Evolutionary conservation across 2,797 vertebrate genomes (phyloP), one percentile per base, ranked within the genome.

Genomic region (Aeoliscus strigatus): DNA sequence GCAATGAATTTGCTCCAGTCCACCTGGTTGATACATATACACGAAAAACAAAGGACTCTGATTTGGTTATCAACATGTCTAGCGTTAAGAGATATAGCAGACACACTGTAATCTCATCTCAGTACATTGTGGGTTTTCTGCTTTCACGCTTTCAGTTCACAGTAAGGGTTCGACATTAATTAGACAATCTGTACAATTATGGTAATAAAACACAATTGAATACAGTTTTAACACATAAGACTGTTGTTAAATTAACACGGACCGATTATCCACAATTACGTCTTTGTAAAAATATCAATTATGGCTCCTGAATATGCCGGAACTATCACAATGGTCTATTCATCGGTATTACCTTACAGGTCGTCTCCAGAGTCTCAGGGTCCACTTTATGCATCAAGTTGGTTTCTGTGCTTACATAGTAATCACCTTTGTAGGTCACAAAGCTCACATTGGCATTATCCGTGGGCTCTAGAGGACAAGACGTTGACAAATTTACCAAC

Each of bases 1-100:
- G 89, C 93, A 42, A 95, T 63, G 6, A 93, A 93, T 54, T 91
- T 90, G 70, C 71, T 92, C 94, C 93, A 96, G 70, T 96, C 84
- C 18, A 96, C 91, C 94, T 97, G 6, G 40, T 71, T 51, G 4
- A 28, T 33, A 29, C 12, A 53, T 25, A 50, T 9, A 6, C 6
- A 36, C 2, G 0, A 27, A 24, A 8, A 12, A 6, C 13, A 25
- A 8, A 7, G 4, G 18, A 21, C 3, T 21, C 3, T 21, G 18
- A 21, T 21, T 6, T 21, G n/a, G n/a, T 21, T 21, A 6, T 21
- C 18, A 21, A 21, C n/a, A n/a, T n/a, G n/a, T n/a, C n/a, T n/a
- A n/a, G n/a, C n/a, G n/a, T n/a, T n/a, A n/a, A n/a, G n/a, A n/a
- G n/a, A n/a, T n/a, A n/a, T n/a, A n/a, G n/a, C n/a, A n/a, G n/a